Conservation (phyloP, 2,888 invertebrate genomes). For the Lepidochrysops patricia region DNA sequence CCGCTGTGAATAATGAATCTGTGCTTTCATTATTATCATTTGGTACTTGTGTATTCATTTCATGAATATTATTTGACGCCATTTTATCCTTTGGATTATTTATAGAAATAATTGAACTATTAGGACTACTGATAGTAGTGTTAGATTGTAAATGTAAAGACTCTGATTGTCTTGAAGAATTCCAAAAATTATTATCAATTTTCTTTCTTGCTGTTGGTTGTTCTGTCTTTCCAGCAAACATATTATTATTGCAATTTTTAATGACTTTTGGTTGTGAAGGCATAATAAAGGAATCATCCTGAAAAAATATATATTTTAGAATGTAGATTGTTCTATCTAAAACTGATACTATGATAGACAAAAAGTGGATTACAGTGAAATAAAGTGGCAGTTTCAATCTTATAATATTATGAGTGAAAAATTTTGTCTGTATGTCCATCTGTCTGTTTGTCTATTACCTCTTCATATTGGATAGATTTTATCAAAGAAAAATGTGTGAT, state of each 20-base stretch:
- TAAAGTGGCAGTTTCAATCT: no score
- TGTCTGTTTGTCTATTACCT: no score
- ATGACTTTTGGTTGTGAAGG: slow-evolving; percentile 42
- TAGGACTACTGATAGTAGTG: slow-evolving; percentile 33
- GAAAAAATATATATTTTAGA: slow-evolving; percentile 18
- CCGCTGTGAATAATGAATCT: slow-evolving; percentile 38
- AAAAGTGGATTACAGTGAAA: no score
- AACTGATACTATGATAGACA: no score
- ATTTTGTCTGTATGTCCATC: no score
- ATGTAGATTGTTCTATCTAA: no score
- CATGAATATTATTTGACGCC: slow-evolving; percentile 28
- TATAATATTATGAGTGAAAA: no score
- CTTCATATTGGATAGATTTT: no score
- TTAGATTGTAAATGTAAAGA: slow-evolving; percentile 38
- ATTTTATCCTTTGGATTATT: slow-evolving; percentile 22
- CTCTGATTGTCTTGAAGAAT: slow-evolving; percentile 47
- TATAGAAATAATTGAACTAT: slow-evolving; percentile 31
- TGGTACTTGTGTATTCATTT: slow-evolving; percentile 25
- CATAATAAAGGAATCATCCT: slow-evolving; percentile 58
- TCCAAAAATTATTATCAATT: slow-evolving; percentile 48
- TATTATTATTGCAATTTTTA: slow-evolving; percentile 42
- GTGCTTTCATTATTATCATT: slow-evolving; percentile 27
- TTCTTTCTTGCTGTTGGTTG: slow-evolving; percentile 45
- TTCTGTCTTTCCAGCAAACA: slow-evolving; percentile 40
- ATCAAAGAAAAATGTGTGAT: no score